A percentile compares a stretch with the other conserved stretches of the same genome.
Conservation (phyloP, 2,888 invertebrate species). For the Pheosia gnoma region DNA sequence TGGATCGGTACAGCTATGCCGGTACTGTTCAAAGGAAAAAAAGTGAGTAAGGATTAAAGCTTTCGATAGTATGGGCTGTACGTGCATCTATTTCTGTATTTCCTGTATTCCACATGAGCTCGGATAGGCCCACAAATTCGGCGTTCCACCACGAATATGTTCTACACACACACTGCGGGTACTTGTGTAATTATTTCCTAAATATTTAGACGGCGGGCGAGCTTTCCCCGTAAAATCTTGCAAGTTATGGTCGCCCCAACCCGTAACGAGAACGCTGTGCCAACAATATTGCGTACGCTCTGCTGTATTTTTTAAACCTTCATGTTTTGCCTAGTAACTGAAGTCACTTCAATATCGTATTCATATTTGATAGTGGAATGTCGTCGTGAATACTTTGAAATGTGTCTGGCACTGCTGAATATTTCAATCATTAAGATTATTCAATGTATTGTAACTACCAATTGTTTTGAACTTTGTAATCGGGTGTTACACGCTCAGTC, state of each 20-base stretch:
- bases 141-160: conserved; percentile 24
- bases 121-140: background rate
- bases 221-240: conserved; percentile 58
- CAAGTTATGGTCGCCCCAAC: conserved; percentile 56
- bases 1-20: too few relatives aligned
- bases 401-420: background rate
- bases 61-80: too few relatives aligned
- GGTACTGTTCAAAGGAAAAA: too few relatives aligned
- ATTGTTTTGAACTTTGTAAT: too few relatives aligned
- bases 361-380: conserved; percentile 17
- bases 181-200: conserved; percentile 67
- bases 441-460: too few relatives aligned
- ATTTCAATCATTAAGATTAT: too few relatives aligned
- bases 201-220: conserved; percentile 63
- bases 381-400: background rate
- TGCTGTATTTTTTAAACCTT: conserved; percentile 45
- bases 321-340: conserved; percentile 38
- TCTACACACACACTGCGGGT: conserved; percentile 38
- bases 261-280: conserved; percentile 49
- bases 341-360: conserved; percentile 38
- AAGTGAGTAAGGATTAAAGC: too few relatives aligned
- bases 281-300: conserved; percentile 40
- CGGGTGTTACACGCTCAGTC: too few relatives aligned
- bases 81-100: background rate
- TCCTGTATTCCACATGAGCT: background rate